Evolutionary conservation across 1,140 invertebrate genomes (phyloP).

Genomic region (Chironomus striatipennis): DNA sequence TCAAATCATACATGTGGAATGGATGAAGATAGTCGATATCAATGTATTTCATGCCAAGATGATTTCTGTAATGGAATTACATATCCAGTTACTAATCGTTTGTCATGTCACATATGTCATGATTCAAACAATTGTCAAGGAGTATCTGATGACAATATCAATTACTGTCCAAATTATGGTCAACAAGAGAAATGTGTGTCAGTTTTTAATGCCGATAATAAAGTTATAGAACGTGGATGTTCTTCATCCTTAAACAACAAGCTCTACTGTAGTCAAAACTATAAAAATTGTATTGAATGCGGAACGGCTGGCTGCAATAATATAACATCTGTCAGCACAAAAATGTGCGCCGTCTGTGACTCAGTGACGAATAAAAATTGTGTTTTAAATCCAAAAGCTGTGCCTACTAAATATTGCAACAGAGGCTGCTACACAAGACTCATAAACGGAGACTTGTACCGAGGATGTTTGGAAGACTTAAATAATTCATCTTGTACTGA

Average conservation of each 20-base stretch:
- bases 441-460: neutral
- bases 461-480: neutral
- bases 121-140: neutral
- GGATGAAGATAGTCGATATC: neutral
- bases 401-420: neutral
- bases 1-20: neutral
- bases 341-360: neutral
- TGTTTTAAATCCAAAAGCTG: neutral
- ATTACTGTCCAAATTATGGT: neutral
- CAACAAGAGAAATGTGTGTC: neutral
- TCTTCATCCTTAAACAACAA: neutral
- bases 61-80: conserved; percentile 7
- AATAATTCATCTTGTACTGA: neutral
- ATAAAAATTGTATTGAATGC: neutral
- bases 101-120: neutral
- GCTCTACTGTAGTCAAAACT: neutral
- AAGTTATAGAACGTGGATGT: neutral
- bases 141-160: neutral
- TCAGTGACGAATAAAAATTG: neutral
- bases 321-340: neutral
- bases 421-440: neutral
- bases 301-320: neutral
- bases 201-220: neutral
- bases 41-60: neutral
- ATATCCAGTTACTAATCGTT: neutral